Conservation (phyloP, 2,888 invertebrate species). For the Rhimphoctona megacephalus region DNA sequence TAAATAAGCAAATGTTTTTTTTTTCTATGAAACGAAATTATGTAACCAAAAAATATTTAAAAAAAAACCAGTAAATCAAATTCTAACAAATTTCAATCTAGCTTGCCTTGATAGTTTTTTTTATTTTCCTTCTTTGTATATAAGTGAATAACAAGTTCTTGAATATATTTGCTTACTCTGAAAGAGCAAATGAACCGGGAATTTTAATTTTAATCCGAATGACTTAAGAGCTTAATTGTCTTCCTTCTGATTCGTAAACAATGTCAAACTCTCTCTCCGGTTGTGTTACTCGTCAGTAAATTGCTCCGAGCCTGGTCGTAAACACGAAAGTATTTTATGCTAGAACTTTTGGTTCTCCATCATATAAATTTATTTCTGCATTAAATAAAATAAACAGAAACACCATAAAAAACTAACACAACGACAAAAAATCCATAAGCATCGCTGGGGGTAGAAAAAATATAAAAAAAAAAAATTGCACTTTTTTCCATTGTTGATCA, state of each 20-base stretch:
- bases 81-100: background rate
- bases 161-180: background rate
- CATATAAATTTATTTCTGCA: background rate
- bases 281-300: background rate
- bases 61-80: background rate
- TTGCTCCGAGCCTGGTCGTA: slow-evolving; percentile 15
- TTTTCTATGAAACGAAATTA: background rate
- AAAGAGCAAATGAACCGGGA: background rate
- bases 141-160: background rate
- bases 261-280: background rate
- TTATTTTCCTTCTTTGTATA: background rate
- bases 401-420: background rate
- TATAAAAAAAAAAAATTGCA: background rate
- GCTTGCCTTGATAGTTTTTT: background rate
- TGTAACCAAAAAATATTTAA: background rate
- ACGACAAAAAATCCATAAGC: background rate
- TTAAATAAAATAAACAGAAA: background rate
- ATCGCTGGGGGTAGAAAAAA: background rate
- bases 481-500: background rate
- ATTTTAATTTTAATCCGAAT: background rate
- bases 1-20: background rate
- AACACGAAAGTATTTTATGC: slow-evolving; percentile 6
- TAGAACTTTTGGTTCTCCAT: background rate
- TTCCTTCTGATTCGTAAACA: slow-evolving; percentile 42
- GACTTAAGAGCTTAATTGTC: slow-evolving; percentile 26